These are phyloP conservation scores for Chymomyza fuscimana DNA, from an alignment of 2,888 invertebrate genomes.

Conservation along the genomic window DNA sequence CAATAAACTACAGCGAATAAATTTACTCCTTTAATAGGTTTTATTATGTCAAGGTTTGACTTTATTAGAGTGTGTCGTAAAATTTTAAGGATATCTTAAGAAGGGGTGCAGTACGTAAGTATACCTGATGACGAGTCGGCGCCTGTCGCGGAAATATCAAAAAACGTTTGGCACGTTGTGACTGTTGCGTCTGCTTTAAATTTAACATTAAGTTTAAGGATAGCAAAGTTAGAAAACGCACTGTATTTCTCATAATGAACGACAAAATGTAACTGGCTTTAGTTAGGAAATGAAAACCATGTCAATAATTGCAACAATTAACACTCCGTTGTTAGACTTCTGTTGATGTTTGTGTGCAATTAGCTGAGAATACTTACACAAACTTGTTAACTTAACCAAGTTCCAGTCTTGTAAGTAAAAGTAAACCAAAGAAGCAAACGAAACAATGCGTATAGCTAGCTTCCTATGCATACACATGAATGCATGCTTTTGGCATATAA, in stretches of 20 bases:
- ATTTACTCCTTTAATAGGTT: background rate
- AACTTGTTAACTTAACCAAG: background rate
- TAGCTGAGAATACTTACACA: background rate
- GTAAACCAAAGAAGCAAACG: background rate
- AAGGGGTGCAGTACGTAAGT: background rate
- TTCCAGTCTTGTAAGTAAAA: background rate
- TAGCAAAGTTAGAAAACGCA: slow-evolving; percentile 23
- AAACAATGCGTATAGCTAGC: background rate
- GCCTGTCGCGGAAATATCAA: slow-evolving; percentile 73
- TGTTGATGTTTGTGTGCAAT: background rate
- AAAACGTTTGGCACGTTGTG: slow-evolving; percentile 56
- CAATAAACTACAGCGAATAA: slow-evolving; percentile 63
- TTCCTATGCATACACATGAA: too few relatives aligned
- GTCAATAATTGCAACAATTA: slow-evolving; percentile 21
- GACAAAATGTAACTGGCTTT: slow-evolving; percentile 13
- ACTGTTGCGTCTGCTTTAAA: background rate
- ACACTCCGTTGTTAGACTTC: slow-evolving; percentile 23
- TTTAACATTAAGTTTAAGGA: background rate
- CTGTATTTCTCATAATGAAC: slow-evolving; percentile 25
- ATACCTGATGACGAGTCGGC: slow-evolving; percentile 74
- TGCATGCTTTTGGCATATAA: too few relatives aligned
- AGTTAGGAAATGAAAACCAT: background rate
- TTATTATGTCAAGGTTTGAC: too few relatives aligned
- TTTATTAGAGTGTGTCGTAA: too few relatives aligned
- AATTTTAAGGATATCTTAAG: too few relatives aligned